phyloP scores from a whole-genome alignment of 2,888 invertebrate species.

The Rapana venosa region DNA sequence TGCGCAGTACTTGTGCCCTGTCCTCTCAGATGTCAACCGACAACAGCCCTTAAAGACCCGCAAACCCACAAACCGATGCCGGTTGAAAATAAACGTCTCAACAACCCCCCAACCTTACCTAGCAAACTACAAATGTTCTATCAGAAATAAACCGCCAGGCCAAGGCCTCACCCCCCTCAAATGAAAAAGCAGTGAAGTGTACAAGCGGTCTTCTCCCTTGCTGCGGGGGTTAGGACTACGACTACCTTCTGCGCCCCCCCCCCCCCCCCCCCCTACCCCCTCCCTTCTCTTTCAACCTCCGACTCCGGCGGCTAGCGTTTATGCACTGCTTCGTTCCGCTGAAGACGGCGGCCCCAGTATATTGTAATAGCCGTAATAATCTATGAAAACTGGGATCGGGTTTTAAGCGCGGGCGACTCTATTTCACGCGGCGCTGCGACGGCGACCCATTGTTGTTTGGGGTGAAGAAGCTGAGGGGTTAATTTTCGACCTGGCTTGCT shows the following conservation, averaged over 20 bases:
- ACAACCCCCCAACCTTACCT: neutral
- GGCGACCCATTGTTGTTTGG: slow-evolving; percentile 29
- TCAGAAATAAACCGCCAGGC: slow-evolving; percentile 6
- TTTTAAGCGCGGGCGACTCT: slow-evolving; percentile 33
- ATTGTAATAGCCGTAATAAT: slow-evolving; percentile 41
- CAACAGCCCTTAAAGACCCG: too few relatives aligned
- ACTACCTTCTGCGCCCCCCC: neutral
- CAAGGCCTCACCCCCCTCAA: slow-evolving; percentile 12
- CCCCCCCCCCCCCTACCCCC: neutral
- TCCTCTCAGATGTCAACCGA: too few relatives aligned
- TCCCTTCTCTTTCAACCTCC: slow-evolving; percentile 23
- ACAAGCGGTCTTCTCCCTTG: neutral
- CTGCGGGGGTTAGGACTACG: neutral
- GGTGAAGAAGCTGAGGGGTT: neutral
- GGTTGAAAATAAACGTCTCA: neutral
- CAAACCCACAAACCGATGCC: neutral
- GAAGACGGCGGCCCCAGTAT: slow-evolving; percentile 22
- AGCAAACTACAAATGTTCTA: slow-evolving; percentile 32
- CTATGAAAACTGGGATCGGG: slow-evolving; percentile 37
- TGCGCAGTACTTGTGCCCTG: neutral
- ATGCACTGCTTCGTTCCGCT: slow-evolving; percentile 34
- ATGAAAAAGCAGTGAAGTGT: slow-evolving; percentile 38
- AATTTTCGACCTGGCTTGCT: slow-evolving; percentile 1
- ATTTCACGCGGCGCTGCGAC: slow-evolving; percentile 35
- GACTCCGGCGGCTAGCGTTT: neutral